Base-by-base conservation (phyloP, 2,888 invertebrate species). In the Habroteleia sp. region DNA sequence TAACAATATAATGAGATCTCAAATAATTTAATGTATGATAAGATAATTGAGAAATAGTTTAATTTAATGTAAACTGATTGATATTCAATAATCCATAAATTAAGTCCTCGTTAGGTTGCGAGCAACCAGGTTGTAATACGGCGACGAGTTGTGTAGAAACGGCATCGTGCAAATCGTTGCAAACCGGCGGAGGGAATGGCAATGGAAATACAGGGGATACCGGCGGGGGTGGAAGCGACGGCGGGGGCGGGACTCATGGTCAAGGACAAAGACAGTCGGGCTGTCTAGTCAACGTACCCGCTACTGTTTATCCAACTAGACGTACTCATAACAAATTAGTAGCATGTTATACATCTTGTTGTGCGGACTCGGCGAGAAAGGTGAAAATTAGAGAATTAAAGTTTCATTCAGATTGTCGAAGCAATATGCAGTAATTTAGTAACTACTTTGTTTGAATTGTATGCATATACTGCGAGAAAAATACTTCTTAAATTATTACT, bases 321-420 rank as follows among this genome's bases (percentile, higher is more conserved):
- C 80, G 80, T n/a, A 5, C 44, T 56, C 71, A 71, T 13, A 83
- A 81, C 65, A 85, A 85, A 17, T 75, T 89, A 10, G 82, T 86
- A 13, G 87, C 90, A 71, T 95, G 95, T 86, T 93, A 93, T 60
- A 91, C 93, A 78, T 93, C 94, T 25, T 93, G 95, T 86, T 96
- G 95, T 89, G 95, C 95, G 46, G 93, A 93, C 85, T 92, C 94
- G 83, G 95, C 95, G 75, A 93, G 93, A 88, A 96, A 96, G 92
- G 95, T 95, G n/a, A n/a, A n/a, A n/a, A n/a, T n/a, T n/a, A n/a
- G n/a, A n/a, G n/a, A n/a, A n/a, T n/a, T n/a, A n/a, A n/a, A n/a
- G n/a, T n/a, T n/a, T n/a, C n/a, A n/a, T n/a, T n/a, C n/a, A n/a
- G n/a, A n/a, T n/a, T n/a, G n/a, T n/a, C n/a, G n/a, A n/a, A n/a